Evolutionary conservation across 2,888 invertebrate genomes (phyloP).

Genomic region (Amphipoea lucens): DNA sequence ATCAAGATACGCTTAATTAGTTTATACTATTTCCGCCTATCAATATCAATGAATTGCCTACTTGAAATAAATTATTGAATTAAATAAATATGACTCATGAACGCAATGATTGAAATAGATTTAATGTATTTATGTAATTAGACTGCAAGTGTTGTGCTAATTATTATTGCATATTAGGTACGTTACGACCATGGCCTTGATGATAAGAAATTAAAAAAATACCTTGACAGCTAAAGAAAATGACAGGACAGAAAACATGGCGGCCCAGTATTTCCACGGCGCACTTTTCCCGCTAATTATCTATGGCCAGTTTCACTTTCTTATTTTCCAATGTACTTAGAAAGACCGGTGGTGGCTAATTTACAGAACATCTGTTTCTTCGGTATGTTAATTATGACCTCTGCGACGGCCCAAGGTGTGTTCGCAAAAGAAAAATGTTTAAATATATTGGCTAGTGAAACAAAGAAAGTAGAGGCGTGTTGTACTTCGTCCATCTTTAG

Average conservation of each 20-base stretch:
- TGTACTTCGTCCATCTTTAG: constrained; percentile 17
- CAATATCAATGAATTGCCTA: background rate
- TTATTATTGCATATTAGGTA: background rate
- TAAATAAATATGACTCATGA: background rate
- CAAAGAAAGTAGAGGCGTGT: constrained; percentile 69
- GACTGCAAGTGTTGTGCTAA: constrained; percentile 6
- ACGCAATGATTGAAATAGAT: constrained; percentile 23
- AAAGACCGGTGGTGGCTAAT: constrained; percentile 64
- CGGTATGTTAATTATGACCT: constrained; percentile 74
- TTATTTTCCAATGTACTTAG: constrained; percentile 73
- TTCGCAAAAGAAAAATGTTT: constrained; percentile 70
- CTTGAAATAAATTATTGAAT: constrained; percentile 9
- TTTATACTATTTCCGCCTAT: constrained; percentile 23
- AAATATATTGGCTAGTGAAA: constrained; percentile 67
- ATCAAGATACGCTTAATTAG: constrained; percentile 13
- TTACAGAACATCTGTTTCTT: constrained; percentile 67
- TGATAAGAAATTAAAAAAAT: constrained; percentile 19
- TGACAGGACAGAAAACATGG: constrained; percentile 82
- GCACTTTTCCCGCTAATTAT: constrained; percentile 83
- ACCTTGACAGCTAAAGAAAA: constrained; percentile 59
- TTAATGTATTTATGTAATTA: constrained; percentile 22
- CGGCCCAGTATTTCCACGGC: constrained; percentile 72
- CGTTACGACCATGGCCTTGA: constrained; percentile 16
- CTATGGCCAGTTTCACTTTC: constrained; percentile 83
- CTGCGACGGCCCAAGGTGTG: constrained; percentile 64